A percentile compares a stretch with the other conserved stretches of the same genome.
Evolutionary conservation across 2,113 vertebrate species (phyloP).

Genomic region (Petromus typicus): DNA sequence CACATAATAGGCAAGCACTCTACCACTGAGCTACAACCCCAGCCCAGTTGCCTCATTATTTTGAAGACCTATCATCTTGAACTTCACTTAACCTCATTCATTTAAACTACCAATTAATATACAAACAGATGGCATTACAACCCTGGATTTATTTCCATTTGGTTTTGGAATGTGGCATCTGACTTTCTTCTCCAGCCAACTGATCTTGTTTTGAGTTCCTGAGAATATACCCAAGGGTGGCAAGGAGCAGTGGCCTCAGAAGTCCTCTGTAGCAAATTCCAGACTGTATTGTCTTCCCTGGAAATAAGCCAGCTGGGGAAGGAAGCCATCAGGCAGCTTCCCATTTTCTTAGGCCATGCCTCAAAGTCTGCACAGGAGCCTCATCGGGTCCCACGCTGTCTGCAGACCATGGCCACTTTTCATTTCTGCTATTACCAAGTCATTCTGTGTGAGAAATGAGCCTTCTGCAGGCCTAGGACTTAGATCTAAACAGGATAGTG

Average conservation of each 20-base stretch:
- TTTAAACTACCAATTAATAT: neutral
- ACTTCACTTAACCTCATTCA: neutral
- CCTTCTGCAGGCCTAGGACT: neutral
- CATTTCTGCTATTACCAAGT: neutral
- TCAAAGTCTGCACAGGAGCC: neutral
- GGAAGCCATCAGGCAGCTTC: neutral
- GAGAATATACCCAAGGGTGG: neutral
- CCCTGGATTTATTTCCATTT: neutral
- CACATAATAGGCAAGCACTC: neutral
- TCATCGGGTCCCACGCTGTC: neutral
- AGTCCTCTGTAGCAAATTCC: neutral
- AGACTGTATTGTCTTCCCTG: neutral
- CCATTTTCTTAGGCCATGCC: neutral
- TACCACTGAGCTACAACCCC: neutral
- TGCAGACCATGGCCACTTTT: neutral
- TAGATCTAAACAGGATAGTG: neutral
- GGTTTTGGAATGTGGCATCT: neutral
- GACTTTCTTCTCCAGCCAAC: neutral
- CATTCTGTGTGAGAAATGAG: neutral
- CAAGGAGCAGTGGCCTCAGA: neutral
- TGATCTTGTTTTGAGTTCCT: slow-evolving; percentile 20
- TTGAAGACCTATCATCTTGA: slow-evolving; percentile 16
- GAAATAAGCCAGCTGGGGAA: neutral
- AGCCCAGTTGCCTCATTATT: neutral
- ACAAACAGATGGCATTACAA: neutral